Evolutionary conservation across 2,797 vertebrate genomes (phyloP), one percentile per base, ranked within the genome.

Genomic region (Coregonus suidteri): DNA sequence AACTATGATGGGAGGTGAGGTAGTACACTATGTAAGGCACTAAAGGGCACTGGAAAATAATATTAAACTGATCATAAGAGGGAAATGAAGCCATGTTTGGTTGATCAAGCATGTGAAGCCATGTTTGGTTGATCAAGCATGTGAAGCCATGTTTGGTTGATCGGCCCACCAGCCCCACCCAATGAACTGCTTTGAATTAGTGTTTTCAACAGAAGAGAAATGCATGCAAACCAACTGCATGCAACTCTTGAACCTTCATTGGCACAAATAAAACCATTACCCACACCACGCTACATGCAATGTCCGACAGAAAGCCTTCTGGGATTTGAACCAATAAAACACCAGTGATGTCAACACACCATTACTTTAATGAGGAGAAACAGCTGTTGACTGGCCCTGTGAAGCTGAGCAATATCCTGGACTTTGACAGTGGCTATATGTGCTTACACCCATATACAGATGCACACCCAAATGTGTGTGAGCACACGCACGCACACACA

Each of bases 81-180:
- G 14, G 75, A 64, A 77, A 54, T 41, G 3, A n/a, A 14, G 5
- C 20, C 82, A 87, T 86, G 85, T 25, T 25, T 25, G 25, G 25
- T 25, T 25, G 25, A 25, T 25, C 25, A 25, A 25, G 25, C 25
- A 25, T 25, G 25, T 25, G 25, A 25, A 25, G 25, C 25, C 25
- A 25, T 25, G 25, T 25, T 25, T 25, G 25, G 25, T 25, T 25
- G 25, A 25, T 25, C 25, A 25, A 25, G 25, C 82, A 87, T 86
- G 85, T 41, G 3, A n/a, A 14, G 5, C 20, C 82, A 87, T 86
- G 85, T 81, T 78, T 53, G 71, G 81, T 20, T 68, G 77, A 79
- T 77, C 72, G 35, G 41, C 56, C 59, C 18, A 16, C 30, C 34
- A 66, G 72, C 41, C 1, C 30, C 67, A 51, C 37, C 37, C 7